A percentile compares a stretch with the other conserved stretches of the same genome.
These are phyloP conservation scores for Prolemur simus DNA, from an alignment of 2,113 vertebrate species.

Conservation along the genomic window DNA sequence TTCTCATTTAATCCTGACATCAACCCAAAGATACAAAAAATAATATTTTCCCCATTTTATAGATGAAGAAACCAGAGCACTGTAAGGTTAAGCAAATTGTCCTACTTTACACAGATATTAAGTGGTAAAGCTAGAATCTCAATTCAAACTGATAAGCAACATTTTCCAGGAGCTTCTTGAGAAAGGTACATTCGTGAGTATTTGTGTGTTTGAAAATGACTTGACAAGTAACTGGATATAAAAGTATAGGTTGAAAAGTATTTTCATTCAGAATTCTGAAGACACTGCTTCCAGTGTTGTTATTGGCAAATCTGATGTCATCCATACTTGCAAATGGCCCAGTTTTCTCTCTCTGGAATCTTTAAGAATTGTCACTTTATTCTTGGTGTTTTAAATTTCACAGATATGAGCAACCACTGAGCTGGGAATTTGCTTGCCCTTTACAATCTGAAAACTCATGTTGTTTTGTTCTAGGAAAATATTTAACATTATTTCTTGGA, in stretches of 20 bases:
- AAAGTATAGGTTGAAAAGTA: background rate
- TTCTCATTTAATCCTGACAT: background rate
- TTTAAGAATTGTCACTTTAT: background rate
- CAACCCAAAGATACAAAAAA: background rate
- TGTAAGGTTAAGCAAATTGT: background rate
- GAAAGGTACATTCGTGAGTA: background rate
- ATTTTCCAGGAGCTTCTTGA: background rate
- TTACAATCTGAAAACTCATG: background rate
- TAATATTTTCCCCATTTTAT: background rate
- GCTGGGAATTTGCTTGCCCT: too few species aligned
- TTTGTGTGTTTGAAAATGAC: background rate
- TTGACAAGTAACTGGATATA: background rate
- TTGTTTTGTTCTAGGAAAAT: background rate
- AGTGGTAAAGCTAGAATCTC: background rate
- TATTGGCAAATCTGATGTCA: background rate
- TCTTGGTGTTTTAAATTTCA: background rate
- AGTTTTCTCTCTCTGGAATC: background rate
- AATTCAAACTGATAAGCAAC: background rate
- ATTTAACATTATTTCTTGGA: background rate
- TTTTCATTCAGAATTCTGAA: background rate
- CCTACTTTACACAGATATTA: background rate
- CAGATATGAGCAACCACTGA: background rate
- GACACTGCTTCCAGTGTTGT: background rate
- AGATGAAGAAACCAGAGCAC: too few species aligned
- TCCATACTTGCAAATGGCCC: background rate